Evolutionary conservation across 2,888 invertebrate species (phyloP).

Genomic region (Mamestra brassicae): DNA sequence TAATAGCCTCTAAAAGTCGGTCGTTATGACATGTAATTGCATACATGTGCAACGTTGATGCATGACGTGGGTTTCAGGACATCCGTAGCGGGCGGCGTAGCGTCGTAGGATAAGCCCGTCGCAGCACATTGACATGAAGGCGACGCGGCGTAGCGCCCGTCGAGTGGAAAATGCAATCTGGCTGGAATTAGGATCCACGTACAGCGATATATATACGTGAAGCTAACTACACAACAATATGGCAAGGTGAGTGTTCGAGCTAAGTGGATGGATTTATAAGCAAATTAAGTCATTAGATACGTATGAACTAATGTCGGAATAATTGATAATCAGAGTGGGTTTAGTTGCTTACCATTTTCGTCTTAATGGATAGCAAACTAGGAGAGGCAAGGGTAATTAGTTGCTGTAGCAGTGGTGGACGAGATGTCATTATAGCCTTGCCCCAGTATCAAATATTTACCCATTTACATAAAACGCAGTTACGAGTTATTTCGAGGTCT

Average conservation of each 20-base stretch:
- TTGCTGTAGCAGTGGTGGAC: neutral
- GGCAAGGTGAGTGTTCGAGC: slow-evolving; percentile 22
- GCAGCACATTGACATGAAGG: slow-evolving; percentile 63
- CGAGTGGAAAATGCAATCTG: slow-evolving; percentile 73
- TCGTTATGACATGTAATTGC: slow-evolving; percentile 41
- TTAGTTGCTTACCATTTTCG: slow-evolving; percentile 12
- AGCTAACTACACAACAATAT: slow-evolving; percentile 36
- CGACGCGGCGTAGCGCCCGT: slow-evolving; percentile 58
- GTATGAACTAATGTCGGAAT: slow-evolving; percentile 21
- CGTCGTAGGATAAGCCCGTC: slow-evolving; percentile 54
- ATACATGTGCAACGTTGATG: slow-evolving; percentile 37
- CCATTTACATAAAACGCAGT: slow-evolving; percentile 10
- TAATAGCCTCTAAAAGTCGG: slow-evolving; percentile 37
- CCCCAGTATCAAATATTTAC: slow-evolving; percentile 22
- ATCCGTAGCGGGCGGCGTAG: slow-evolving; percentile 49
- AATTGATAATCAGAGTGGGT: slow-evolving; percentile 30
- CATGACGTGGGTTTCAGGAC: slow-evolving; percentile 26
- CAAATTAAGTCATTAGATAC: slow-evolving; percentile 38
- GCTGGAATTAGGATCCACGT: slow-evolving; percentile 62
- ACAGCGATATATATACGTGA: slow-evolving; percentile 31
- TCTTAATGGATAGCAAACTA: slow-evolving; percentile 4
- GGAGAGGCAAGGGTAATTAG: slow-evolving; percentile 13
- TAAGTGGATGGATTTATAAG: slow-evolving; percentile 48
- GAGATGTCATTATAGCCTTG: neutral
- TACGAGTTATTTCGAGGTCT: slow-evolving; percentile 2